Conservation (phyloP, 1,140 invertebrate species). For the Phenacoccus solenopsis region DNA sequence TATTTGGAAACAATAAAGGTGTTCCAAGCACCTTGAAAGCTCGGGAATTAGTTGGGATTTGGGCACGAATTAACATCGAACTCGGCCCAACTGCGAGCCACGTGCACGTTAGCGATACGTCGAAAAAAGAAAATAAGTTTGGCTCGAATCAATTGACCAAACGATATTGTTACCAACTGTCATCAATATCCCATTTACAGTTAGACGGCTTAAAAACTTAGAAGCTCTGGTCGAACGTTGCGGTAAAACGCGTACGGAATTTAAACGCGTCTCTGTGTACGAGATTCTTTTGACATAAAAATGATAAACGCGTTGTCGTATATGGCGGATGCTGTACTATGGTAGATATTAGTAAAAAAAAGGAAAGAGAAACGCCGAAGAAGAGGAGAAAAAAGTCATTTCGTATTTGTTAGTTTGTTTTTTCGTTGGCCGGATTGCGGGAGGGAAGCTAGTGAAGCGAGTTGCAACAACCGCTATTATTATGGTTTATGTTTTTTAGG, state of each 20-base stretch:
- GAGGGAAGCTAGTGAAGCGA: neutral
- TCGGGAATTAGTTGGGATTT: too few species aligned
- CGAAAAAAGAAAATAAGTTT: too few species aligned
- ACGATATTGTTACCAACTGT: neutral
- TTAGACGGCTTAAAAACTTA: neutral
- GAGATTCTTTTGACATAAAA: neutral
- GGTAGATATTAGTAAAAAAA: neutral
- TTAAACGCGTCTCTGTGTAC: neutral
- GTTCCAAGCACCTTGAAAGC: too few species aligned
- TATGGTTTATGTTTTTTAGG: neutral
- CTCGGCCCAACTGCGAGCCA: too few species aligned
- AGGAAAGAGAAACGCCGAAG: too few species aligned
- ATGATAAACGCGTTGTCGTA: neutral
- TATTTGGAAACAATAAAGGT: too few species aligned
- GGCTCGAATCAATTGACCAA: neutral
- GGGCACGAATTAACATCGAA: too few species aligned
- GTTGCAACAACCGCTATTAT: neutral
- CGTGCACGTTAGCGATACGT: too few species aligned
- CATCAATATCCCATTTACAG: slow-evolving; percentile 1
- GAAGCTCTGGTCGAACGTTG: neutral
- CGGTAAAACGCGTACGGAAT: neutral
- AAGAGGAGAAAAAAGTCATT: neutral
- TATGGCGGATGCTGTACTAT: neutral
- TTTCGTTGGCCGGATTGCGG: neutral
- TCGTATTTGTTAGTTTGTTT: neutral